A percentile compares a stretch with the other conserved stretches of the same genome.
Conservation (phyloP, 1,140 invertebrate genomes). For the Eupristina koningsbergeri region DNA sequence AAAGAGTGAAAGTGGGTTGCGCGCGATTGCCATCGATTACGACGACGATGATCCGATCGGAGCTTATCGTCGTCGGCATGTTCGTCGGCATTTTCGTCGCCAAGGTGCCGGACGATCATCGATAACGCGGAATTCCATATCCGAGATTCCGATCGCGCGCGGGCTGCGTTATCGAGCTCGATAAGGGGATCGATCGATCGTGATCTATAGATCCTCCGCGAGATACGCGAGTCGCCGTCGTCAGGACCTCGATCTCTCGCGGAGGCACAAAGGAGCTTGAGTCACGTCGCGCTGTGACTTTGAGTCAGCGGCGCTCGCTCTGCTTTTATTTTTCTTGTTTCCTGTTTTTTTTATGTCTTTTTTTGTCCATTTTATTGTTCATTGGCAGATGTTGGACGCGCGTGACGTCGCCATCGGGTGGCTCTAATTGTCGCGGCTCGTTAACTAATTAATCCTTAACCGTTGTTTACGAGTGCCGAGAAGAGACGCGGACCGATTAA, state of each 20-base stretch:
- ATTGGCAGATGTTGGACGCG: background rate
- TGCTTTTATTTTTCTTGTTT: background rate
- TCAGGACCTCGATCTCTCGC: too few species aligned
- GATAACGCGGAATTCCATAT: background rate
- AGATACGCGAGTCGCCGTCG: too few species aligned
- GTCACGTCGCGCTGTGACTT: constrained; percentile 47
- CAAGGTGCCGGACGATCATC: background rate
- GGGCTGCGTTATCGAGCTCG: background rate
- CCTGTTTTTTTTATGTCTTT: background rate
- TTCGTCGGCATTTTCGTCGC: too few species aligned
- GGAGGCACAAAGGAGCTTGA: constrained; percentile 35
- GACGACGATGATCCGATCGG: background rate
- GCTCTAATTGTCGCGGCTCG: constrained; percentile 60
- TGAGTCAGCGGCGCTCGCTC: constrained; percentile 26
- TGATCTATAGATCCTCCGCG: too few species aligned
- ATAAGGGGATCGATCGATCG: too few species aligned
- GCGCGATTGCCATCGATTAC: too few species aligned
- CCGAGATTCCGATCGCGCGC: background rate
- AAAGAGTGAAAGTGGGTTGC: constrained; percentile 36
- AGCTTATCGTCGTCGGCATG: too few species aligned
- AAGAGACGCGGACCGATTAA: background rate
- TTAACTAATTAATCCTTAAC: constrained; percentile 10
- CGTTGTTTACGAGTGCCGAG: too few species aligned
- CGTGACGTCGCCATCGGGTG: background rate
- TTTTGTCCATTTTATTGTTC: background rate